phyloP scores from a whole-genome alignment of 2,797 vertebrate genomes.

The Alcedo quadribrachys region DNA sequence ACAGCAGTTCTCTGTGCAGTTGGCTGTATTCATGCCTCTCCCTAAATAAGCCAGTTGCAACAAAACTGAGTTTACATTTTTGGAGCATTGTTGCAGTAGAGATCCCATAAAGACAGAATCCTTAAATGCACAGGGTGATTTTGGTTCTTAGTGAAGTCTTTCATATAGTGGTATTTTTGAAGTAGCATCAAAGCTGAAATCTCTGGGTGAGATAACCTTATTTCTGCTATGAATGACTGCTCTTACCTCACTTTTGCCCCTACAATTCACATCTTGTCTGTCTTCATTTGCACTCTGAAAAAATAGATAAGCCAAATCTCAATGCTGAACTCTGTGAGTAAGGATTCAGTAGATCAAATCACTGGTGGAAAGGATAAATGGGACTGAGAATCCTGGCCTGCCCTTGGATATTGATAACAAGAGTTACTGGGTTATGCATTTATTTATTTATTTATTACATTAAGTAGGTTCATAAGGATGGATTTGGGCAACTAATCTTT shows the following conservation, averaged over 20 bases:
- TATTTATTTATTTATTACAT: neutral
- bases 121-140: neutral
- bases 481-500: neutral
- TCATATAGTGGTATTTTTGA: neutral
- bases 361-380: neutral
- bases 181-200: neutral
- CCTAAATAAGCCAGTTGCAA: neutral
- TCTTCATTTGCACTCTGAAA: neutral
- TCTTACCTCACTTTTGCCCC: neutral
- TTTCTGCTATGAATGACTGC: neutral
- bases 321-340: neutral
- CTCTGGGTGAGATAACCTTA: neutral
- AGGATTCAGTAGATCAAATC: neutral
- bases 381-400: neutral
- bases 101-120: neutral
- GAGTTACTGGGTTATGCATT: neutral
- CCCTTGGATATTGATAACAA: rapidly evolving
- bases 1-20: neutral
- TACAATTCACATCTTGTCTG: neutral
- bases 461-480: neutral
- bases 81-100: neutral
- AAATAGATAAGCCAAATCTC: neutral
- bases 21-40: neutral
- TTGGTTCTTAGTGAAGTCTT: neutral
- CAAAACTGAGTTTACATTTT: neutral